Percentiles rank a stretch among this genome's conserved stretches.
Evolutionary conservation across 2,113 vertebrate genomes (phyloP).

Genomic region (Dryoscopus gambensis): DNA sequence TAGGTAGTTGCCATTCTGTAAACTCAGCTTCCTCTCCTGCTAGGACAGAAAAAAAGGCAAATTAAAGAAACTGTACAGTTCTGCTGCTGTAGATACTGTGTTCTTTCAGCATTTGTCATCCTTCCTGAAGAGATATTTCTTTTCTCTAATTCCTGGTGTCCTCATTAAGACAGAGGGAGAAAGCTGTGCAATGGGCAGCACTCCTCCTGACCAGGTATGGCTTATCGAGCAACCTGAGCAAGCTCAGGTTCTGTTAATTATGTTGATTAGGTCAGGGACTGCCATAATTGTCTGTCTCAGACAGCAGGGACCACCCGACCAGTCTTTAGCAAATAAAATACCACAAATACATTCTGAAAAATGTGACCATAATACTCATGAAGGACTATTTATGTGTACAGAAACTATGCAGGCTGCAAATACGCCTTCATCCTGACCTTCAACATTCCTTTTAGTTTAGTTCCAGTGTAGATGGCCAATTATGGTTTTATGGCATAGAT

Average conservation of each 20-base stretch:
- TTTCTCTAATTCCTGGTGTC: neutral
- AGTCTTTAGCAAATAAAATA: constrained; percentile 56
- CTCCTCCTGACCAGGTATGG: accelerated
- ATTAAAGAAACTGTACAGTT: neutral
- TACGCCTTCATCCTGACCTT: constrained; percentile 33
- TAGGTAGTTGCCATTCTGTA: neutral
- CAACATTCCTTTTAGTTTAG: constrained; percentile 33
- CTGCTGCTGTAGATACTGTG: neutral
- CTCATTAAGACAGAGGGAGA: neutral
- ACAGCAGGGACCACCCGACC: neutral
- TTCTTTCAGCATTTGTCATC: neutral
- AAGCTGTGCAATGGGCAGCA: neutral
- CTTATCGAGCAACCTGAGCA: neutral
- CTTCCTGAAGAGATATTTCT: neutral
- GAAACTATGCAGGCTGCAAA: constrained; percentile 58
- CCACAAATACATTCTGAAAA: constrained; percentile 51
- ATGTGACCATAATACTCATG: constrained; percentile 52
- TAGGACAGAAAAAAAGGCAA: neutral
- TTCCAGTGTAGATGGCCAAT: neutral
- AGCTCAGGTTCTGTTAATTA: neutral
- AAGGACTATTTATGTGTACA: constrained; percentile 42
- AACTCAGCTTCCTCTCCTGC: neutral
- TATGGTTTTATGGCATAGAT: constrained; percentile 16
- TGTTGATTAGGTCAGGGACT: neutral
- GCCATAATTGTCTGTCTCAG: neutral